Evolutionary conservation across 2,888 invertebrate species (phyloP).

Genomic region (Amblyjoppa proteus): DNA sequence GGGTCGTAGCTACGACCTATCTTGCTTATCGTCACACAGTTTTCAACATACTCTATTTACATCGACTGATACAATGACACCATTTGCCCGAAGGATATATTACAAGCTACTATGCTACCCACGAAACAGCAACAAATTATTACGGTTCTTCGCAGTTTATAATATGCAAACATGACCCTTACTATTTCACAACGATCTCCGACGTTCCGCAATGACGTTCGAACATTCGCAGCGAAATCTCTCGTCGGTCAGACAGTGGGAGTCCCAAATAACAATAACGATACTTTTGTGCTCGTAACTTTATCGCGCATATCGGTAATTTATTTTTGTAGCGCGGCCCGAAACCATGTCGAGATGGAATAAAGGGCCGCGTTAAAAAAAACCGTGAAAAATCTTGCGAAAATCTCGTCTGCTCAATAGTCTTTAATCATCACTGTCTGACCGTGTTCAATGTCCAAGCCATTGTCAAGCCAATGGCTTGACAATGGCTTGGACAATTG

Average conservation of each 20-base stretch:
- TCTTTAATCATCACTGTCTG: constrained; percentile 38
- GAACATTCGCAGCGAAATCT: constrained; percentile 27
- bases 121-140: neutral
- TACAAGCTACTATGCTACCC: neutral
- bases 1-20: neutral
- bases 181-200: constrained; percentile 22
- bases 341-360: neutral
- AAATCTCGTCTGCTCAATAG: constrained; percentile 34
- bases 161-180: neutral
- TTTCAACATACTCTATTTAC: constrained; percentile 21
- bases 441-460: constrained; percentile 29
- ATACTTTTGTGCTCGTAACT: neutral
- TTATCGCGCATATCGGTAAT: neutral
- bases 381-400: neutral
- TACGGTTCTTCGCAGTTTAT: neutral
- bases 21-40: neutral
- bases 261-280: neutral
- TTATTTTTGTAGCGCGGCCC: neutral
- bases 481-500: no score
- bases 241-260: neutral
- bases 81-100: neutral
- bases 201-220: constrained; percentile 16
- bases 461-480: neutral
- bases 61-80: neutral
- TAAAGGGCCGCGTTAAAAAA: neutral